Conservation (phyloP, 2,113 vertebrate genomes). For the Stegostoma tigrinum region DNA sequence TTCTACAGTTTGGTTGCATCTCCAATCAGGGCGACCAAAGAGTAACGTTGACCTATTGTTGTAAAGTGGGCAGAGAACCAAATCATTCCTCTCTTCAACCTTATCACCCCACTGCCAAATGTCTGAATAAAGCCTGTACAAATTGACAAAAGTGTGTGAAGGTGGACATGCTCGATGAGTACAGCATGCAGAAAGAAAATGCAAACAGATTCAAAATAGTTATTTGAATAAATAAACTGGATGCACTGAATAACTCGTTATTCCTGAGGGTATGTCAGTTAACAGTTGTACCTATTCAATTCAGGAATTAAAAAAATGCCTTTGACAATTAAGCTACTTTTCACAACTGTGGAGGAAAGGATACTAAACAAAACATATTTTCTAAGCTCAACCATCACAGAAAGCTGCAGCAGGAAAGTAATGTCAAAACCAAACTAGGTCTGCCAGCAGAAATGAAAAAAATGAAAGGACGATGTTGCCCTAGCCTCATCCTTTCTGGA, state of each 20-base stretch:
- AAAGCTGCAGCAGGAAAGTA: not conserved
- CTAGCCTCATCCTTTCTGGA: not conserved
- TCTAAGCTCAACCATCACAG: not conserved
- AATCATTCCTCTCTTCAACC: not conserved
- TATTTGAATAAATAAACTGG: not conserved
- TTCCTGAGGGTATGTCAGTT: not conserved
- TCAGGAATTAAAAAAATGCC: not conserved
- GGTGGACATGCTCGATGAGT: not conserved
- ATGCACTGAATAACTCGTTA: not conserved
- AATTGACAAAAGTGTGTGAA: not conserved
- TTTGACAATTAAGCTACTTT: not conserved
- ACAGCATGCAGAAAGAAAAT: not conserved
- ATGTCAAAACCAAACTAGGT: not conserved
- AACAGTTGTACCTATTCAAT: not conserved
- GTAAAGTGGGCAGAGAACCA: not conserved
- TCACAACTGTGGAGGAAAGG: not conserved
- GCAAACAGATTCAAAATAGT: not conserved
- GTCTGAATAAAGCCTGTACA: not conserved
- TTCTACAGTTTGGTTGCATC: not conserved
- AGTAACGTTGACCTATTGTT: not conserved
- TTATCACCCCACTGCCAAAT: no score
- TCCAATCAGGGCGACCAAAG: not conserved
- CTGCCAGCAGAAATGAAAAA: not conserved
- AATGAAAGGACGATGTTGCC: not conserved
- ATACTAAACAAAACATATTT: not conserved